phyloP scores from a whole-genome alignment of 1,140 invertebrate genomes.

The Idris sp. region DNA sequence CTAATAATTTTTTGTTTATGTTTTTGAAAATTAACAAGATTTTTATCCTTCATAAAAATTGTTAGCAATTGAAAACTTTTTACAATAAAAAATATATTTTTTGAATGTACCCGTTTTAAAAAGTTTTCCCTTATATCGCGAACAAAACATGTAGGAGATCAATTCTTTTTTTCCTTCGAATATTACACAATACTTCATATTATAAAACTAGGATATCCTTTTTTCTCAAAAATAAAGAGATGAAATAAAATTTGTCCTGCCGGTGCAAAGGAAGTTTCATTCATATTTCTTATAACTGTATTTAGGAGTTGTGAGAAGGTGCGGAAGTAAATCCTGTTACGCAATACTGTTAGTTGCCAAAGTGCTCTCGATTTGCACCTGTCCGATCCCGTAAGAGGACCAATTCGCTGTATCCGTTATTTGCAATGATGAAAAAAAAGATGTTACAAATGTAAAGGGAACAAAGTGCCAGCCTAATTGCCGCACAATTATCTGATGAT shows the following conservation, averaged over 20 bases:
- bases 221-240: too few species aligned
- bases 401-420: constrained; percentile 52
- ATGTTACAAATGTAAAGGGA: constrained; percentile 6
- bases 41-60: too few species aligned
- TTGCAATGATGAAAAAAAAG: constrained; percentile 28
- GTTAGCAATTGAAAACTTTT: too few species aligned
- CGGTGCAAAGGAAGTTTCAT: constrained; percentile 29
- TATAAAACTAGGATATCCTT: too few species aligned
- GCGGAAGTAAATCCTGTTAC: constrained; percentile 59
- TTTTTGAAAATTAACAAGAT: too few species aligned
- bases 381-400: constrained; percentile 54
- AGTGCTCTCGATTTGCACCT: constrained; percentile 60
- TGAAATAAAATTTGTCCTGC: constrained; percentile 6
- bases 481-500: constrained; percentile 8
- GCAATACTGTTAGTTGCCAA: constrained; percentile 59
- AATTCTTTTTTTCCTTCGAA: too few species aligned
- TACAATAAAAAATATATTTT: too few species aligned
- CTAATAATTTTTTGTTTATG: too few species aligned
- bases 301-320: constrained; percentile 24
- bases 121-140: too few species aligned
- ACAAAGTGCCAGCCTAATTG: constrained; percentile 22
- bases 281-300: constrained; percentile 46
- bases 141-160: too few species aligned
- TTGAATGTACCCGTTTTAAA: not conserved
- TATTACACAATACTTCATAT: too few species aligned